Evolutionary conservation across 2,797 vertebrate genomes (phyloP).

Genomic region (Sebastes baramenuke): DNA sequence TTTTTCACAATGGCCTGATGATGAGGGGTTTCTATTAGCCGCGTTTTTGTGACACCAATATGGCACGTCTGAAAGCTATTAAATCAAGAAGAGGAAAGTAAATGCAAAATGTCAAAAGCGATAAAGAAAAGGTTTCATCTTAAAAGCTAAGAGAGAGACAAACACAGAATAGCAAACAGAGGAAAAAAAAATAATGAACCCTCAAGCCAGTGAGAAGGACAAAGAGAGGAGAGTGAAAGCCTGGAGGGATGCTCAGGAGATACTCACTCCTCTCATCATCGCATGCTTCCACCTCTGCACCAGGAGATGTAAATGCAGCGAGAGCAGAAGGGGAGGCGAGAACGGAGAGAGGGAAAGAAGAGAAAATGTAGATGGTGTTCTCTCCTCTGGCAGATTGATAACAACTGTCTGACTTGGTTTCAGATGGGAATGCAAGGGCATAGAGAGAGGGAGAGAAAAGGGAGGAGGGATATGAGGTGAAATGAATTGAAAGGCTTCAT

Average conservation of each 20-base stretch:
- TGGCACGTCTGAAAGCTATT: background rate
- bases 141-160: background rate
- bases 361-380: background rate
- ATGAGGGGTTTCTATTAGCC: background rate
- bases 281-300: constrained; percentile 22
- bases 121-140: background rate
- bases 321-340: background rate
- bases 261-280: constrained; percentile 29
- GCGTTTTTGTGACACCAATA: background rate
- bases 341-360: background rate
- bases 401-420: constrained; percentile 30
- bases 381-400: constrained; percentile 27
- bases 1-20: background rate
- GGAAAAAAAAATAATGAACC: constrained; percentile 30
- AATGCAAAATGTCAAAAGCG: background rate
- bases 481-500: constrained; percentile 25
- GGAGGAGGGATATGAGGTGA: background rate
- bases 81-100: background rate
- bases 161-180: constrained; percentile 1
- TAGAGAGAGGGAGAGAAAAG: background rate
- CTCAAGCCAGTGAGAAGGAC: constrained; percentile 21
- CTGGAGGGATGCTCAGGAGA: constrained; percentile 17
- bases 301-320: constrained; percentile 31
- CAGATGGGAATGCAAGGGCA: background rate
- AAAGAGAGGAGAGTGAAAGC: constrained; percentile 23